A percentile compares a stretch with the other conserved stretches of the same genome.
Conservation (phyloP, 2,888 invertebrate genomes). For the Odontothrips loti region DNA sequence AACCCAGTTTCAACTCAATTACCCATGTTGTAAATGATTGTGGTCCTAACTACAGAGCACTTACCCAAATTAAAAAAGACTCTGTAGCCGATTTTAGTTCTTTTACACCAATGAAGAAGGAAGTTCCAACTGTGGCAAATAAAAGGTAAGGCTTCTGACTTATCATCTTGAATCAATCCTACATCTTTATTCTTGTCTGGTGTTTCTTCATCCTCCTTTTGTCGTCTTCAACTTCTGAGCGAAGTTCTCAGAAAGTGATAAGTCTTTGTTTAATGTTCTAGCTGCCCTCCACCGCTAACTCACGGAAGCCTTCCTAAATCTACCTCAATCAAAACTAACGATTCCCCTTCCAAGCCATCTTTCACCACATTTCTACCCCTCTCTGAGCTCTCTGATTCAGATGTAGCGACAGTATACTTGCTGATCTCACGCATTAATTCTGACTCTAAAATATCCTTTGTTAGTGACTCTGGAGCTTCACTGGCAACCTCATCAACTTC, state of each 20-base stretch:
- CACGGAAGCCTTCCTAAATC: constrained; percentile 1
- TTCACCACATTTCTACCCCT: not conserved
- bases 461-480: not conserved
- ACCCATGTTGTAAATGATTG: not conserved
- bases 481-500: not conserved
- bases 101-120: not conserved
- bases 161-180: not conserved
- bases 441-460: not conserved
- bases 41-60: not conserved
- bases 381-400: not conserved
- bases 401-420: not conserved
- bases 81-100: not conserved
- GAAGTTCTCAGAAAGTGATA: not conserved
- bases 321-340: not conserved
- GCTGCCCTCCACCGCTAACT: not conserved
- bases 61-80: not conserved
- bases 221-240: not conserved
- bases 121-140: not conserved
- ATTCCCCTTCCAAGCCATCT: not conserved
- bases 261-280: constrained; percentile 16
- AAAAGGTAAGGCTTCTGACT: not conserved
- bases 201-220: not conserved
- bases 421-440: constrained; percentile 2
- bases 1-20: not conserved
- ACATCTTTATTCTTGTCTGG: not conserved